Base-by-base conservation (phyloP, 2,113 vertebrate genomes). In the Rafetus swinhoei region DNA sequence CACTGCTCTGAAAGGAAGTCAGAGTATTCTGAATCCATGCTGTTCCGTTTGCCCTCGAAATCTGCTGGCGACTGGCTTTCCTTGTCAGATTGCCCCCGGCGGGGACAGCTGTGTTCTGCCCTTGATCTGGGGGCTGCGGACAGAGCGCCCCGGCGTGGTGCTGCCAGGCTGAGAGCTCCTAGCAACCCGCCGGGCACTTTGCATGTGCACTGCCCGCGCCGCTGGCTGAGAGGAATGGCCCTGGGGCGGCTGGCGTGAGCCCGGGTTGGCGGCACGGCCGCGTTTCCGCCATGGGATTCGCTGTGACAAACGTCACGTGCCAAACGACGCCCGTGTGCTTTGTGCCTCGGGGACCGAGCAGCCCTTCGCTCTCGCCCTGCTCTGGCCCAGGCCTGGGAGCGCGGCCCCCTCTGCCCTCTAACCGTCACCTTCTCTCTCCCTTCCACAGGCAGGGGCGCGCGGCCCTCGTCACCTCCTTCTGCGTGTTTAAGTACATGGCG, bases 401-500 rank as follows among this genome's bases (percentile, higher is more conserved):
- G 15, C 19, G n/a, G 24, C 59, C 59, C 11, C 25, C 59, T 7
- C 13, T 11, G 6, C 87, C 53, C 81, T 39, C 79, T 95, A 45
- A 92, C 1, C 65, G 10, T 90, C n/a, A 9, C 83, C 72, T 27
- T 85, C 93, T 96, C 55, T 8, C 83, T 35, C 65, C 69, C 87
- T 86, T 72, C 22, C 54, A 72, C 97, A 98, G 98, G 97, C 98
- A 98, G 97, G 98, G 98, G 83, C 98, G 98, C 29, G 98, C 98
- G 21, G 98, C 98, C 45, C 97, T 98, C 0, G 97, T 98, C 19
- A 98, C 98, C 22, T 98, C 98, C 4, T 98, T 98, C 90, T 98
- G 98, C 95, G 98, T 98, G 97, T 98, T 98, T 94, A 98, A 98
- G 90, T 98, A 98, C 97, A 98, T 98, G 98, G 98, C 98, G 12